These are phyloP conservation scores for Sepiola atlantica DNA, from an alignment of 2,888 invertebrate species.

Conservation along the genomic window DNA sequence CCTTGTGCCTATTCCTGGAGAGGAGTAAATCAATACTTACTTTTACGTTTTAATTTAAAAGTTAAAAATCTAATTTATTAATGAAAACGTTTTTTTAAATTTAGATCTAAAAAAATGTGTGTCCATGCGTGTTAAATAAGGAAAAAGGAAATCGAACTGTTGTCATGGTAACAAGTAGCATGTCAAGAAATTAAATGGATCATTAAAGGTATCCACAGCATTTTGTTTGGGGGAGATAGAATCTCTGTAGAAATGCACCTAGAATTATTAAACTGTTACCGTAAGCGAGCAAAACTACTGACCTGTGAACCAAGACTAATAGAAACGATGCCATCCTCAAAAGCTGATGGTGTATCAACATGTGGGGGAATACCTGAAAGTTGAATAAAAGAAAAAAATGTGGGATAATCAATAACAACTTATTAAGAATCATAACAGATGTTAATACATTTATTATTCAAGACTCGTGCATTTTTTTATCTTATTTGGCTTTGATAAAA, in stretches of 20 bases:
- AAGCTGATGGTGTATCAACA: conserved; percentile 95
- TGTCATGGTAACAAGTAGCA: no score
- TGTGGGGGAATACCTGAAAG: conserved; percentile 91
- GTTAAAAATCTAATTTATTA: no score
- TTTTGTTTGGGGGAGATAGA: background rate
- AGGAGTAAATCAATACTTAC: no score
- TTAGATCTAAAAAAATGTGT: no score
- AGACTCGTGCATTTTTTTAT: background rate
- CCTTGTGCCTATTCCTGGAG: no score
- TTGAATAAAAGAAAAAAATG: background rate
- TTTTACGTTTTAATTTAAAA: no score
- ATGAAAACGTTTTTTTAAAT: no score
- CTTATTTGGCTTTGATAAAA: background rate
- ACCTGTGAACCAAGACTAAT: conserved; percentile 87
- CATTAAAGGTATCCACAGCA: no score
- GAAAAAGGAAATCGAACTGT: no score
- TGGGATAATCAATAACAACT: background rate
- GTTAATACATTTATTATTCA: background rate
- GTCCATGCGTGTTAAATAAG: no score
- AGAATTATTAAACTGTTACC: background rate
- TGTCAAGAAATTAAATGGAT: no score
- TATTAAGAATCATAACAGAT: background rate
- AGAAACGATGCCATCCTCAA: conserved; percentile 90
- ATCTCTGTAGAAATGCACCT: background rate
- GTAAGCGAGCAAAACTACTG: conserved; percentile 36